Evolutionary conservation across 2,888 invertebrate species (phyloP), one percentile per base, ranked within the genome.

Genomic region (Epinotia bilunana): DNA sequence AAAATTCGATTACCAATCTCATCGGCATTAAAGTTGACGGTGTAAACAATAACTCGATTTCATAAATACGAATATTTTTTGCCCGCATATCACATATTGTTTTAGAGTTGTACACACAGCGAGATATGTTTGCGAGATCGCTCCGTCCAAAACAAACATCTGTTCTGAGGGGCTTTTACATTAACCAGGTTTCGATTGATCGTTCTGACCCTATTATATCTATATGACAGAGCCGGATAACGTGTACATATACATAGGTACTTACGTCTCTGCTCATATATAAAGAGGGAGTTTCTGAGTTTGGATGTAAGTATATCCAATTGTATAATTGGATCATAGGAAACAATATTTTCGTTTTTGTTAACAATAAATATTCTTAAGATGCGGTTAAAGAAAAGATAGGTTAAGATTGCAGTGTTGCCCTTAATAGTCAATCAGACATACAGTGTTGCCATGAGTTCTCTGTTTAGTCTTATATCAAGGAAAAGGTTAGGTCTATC

Each of bases 141-240:
- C 65, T 72, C 63, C 28, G 60, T 60, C 72, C 65, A 72, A 65
- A 72, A 49, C 58, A 72, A 65, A 72, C 60, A 72, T 65, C 72
- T 49, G 72, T 60, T 65, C 72, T 49, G 72, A 53, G 46, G 72
- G 72, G 72, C 64, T 20, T 65, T 72, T 72, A 72, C 72, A 65
- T 72, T 72, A 65, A 46, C 72, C 60, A 46, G 64, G 65, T 65
- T 72, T 65, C 72, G 65, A 72, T 65, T 72, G 72, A 72, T 72
- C 65, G 60, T 12, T 20, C 58, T 60, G 65, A 58, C 72, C 65
- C 28, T 60, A 20, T n/a, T n/a, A n/a, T n/a, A n/a, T 43, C 16
- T 28, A 28, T 61, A 12, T 71, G 62, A 71, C 62, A 39, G n/a
- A 20, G 55, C 6, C 55, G 33, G 61, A 39, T 63, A 55, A 43